Base-by-base conservation (phyloP, 2,113 vertebrate genomes). In the Istiophorus platypterus region DNA sequence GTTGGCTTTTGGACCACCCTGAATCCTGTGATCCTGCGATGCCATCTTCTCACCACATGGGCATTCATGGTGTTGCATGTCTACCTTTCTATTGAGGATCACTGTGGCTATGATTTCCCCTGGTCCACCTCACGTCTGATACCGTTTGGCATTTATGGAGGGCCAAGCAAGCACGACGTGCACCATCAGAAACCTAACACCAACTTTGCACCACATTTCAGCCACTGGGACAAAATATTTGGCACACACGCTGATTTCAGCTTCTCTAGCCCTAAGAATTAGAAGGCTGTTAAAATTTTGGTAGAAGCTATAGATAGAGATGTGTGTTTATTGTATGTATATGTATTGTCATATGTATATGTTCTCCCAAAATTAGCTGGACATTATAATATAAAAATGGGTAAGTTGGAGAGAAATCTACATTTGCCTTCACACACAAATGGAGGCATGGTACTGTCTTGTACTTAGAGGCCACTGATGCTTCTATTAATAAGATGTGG, bases 71-170 rank as follows among this genome's bases (percentile, higher is more conserved):
- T 95, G 49, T 13, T 91, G 26, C 91, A 94, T 31, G 90, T 95
- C 41, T 94, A 94, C 2, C 86, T 95, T 56, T 95, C 94, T 0
- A 79, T 94, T 39, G 92, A 95, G 47, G 94, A 94, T 73, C 94
- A 94, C 87, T 94, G 93, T 22, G 94, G 94, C 39, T 95, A 95
- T 67, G 92, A 94, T 81, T 95, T 95, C 52, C 94, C 95, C 13
- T 95, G 94, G 94, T 93, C 92, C 37, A 88, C 85, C 20, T 93
- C 92, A 7, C 91, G 80, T 31, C 56, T 95, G 49, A 77, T 95
- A 39, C 94, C 94, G 0, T 93, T 94, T 65, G 91, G 92, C 42
- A 81, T 94, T n/a, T 95, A 93, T 4, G 93, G 94, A 39, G 94
- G 94, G n/a, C 88, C 94, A 1, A 92, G 88, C 75, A 92, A 94